Percentiles rank a stretch among this genome's conserved stretches.
Evolutionary conservation across 2,113 vertebrate species (phyloP).

Genomic region (Piaya cayana): DNA sequence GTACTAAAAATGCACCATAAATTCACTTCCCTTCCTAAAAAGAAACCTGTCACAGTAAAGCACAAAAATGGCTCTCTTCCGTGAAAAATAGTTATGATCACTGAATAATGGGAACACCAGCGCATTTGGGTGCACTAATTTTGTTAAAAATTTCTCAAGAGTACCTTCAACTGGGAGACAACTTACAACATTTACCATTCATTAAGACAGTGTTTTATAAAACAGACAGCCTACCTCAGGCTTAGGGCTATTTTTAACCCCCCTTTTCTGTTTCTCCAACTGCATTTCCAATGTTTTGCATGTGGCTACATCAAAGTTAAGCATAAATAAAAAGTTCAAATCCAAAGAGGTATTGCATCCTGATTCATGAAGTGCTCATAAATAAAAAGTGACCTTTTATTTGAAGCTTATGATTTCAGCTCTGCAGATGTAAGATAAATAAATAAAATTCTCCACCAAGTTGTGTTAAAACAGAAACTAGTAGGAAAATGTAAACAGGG

Average conservation of each 20-base stretch:
- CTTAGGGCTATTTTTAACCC: not conserved
- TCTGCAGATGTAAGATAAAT: not conserved
- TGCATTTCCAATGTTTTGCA: slow-evolving; percentile 19
- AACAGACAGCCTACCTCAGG: not conserved
- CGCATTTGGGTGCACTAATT: not conserved
- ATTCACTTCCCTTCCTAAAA: not conserved
- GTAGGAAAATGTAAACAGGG: not conserved
- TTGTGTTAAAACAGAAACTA: not conserved
- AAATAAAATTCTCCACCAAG: not conserved
- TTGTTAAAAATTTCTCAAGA: not conserved
- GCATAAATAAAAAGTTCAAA: not conserved
- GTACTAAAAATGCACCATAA: not conserved
- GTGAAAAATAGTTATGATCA: not conserved
- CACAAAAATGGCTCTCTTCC: not conserved
- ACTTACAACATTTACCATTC: not conserved
- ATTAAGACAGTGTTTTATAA: not conserved
- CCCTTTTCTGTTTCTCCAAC: not conserved
- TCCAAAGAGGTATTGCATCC: not conserved
- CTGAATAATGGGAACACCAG: not conserved
- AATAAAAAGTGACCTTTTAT: slow-evolving; percentile 5
- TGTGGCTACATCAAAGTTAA: slow-evolving; percentile 9
- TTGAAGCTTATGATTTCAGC: not conserved
- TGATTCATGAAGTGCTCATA: not conserved
- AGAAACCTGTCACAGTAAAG: not conserved
- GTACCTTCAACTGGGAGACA: not conserved